A percentile compares a stretch with the other conserved stretches of the same genome.
These are phyloP conservation scores for Nomada ruficornis DNA, from an alignment of 2,888 invertebrate species.

Conservation along the genomic window DNA sequence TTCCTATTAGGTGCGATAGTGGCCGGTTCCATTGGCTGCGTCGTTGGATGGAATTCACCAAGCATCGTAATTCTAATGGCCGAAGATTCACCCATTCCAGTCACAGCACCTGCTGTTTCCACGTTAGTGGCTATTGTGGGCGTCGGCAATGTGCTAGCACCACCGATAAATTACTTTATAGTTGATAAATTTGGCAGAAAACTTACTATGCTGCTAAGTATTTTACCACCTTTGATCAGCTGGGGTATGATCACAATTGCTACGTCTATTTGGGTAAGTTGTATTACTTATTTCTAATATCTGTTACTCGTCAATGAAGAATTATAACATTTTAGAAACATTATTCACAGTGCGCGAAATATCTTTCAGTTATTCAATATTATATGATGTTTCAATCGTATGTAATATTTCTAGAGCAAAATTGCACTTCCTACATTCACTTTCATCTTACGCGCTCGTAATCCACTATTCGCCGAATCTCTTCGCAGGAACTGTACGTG, in stretches of 20 bases:
- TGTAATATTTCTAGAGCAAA: neutral
- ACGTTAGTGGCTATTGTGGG: slow-evolving; percentile 70
- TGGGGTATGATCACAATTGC: slow-evolving; percentile 71
- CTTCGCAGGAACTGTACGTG: slow-evolving; percentile 67
- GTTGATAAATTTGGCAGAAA: slow-evolving; percentile 74
- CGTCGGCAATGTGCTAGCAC: slow-evolving; percentile 69
- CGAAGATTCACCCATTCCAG: slow-evolving; percentile 68
- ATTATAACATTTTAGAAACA: no score
- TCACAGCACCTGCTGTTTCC: slow-evolving; percentile 67
- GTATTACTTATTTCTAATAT: neutral
- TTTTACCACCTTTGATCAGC: slow-evolving; percentile 64
- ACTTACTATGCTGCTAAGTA: slow-evolving; percentile 68
- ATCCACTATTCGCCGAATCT: neutral
- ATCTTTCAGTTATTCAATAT: no score
- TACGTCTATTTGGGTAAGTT: slow-evolving; percentile 68
- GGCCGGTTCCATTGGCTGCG: slow-evolving; percentile 54
- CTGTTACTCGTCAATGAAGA: no score
- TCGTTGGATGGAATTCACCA: slow-evolving; percentile 76
- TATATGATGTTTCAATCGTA: no score
- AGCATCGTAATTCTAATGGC: slow-evolving; percentile 68
- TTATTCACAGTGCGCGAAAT: no score
- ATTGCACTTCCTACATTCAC: neutral
- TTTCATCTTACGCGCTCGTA: neutral
- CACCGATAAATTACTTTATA: slow-evolving; percentile 63
- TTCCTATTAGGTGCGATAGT: slow-evolving; percentile 48